Percentiles rank a stretch among this genome's conserved stretches.
Conservation (phyloP, 2,113 vertebrate genomes). For the Oryctolagus cuniculus region DNA sequence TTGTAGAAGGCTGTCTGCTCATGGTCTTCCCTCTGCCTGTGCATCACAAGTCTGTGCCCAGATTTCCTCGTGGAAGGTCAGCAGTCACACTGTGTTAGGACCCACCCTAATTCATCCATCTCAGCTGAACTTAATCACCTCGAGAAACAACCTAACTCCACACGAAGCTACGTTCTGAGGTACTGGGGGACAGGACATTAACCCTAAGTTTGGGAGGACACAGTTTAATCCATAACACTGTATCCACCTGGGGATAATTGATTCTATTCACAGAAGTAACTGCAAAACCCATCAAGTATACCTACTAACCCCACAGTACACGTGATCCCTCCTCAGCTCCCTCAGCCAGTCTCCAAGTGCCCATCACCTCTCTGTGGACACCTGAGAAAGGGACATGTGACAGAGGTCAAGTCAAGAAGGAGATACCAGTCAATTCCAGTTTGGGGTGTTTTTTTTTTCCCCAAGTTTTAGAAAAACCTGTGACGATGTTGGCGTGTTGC, state of each 20-base stretch:
- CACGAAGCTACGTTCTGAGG: constrained; percentile 13
- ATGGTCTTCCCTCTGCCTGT: background rate
- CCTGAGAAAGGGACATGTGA: background rate
- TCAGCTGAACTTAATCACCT: constrained; percentile 37
- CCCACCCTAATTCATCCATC: background rate
- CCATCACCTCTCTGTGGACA: background rate
- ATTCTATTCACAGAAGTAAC: constrained; percentile 60
- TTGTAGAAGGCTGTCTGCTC: background rate
- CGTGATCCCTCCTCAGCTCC: background rate
- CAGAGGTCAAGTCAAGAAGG: constrained; percentile 39
- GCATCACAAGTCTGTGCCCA: background rate
- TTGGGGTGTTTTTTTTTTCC: background rate
- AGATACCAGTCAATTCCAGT: background rate
- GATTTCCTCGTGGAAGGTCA: constrained; percentile 13
- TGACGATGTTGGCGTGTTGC: background rate
- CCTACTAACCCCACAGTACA: constrained; percentile 25
- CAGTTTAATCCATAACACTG: constrained; percentile 5
- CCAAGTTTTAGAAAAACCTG: constrained; percentile 54
- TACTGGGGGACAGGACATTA: background rate
- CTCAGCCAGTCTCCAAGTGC: constrained; percentile 23
- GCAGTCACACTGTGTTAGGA: constrained; percentile 22
- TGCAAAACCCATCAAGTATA: background rate
- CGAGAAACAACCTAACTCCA: constrained; percentile 22
- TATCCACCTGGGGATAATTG: background rate
- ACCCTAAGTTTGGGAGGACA: background rate